These are phyloP conservation scores for Theretra japonica DNA, from an alignment of 2,888 invertebrate genomes.

Conservation along the genomic window DNA sequence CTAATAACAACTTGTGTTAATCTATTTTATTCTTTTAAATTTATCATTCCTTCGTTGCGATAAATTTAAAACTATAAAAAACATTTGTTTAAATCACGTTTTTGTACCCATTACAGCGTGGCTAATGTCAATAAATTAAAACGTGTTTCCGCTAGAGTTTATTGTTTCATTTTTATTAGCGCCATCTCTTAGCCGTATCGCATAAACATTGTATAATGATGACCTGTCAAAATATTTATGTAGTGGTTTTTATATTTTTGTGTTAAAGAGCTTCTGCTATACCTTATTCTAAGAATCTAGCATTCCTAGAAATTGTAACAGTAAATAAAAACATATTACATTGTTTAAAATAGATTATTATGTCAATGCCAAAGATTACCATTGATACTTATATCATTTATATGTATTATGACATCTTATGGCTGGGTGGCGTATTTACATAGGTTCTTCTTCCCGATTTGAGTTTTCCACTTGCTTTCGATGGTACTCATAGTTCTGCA, in stretches of 20 bases:
- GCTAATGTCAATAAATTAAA: constrained; percentile 25
- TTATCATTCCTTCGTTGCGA: neutral
- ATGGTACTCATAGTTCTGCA: too few relatives aligned
- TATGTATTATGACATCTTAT: too few relatives aligned
- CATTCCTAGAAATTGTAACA: too few relatives aligned
- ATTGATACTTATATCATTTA: too few relatives aligned
- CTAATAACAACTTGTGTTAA: neutral
- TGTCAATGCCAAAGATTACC: too few relatives aligned
- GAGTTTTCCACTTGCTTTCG: too few relatives aligned
- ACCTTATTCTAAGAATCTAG: neutral
- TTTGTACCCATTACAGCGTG: neutral
- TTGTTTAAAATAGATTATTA: too few relatives aligned
- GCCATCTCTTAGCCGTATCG: constrained; percentile 1
- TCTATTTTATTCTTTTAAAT: neutral
- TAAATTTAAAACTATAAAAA: neutral
- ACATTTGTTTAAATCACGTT: neutral
- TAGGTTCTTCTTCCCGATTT: too few relatives aligned
- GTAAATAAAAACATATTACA: too few relatives aligned
- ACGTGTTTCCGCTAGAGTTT: constrained; percentile 8
- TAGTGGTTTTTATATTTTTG: neutral
- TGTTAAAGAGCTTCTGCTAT: neutral
- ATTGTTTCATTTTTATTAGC: constrained; percentile 14
- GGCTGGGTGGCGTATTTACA: too few relatives aligned
- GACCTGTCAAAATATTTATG: constrained; percentile 21
- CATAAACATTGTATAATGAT: constrained; percentile 13